These are phyloP conservation scores for Cairina moschata DNA, from an alignment of 2,113 vertebrate genomes.

Conservation along the genomic window DNA sequence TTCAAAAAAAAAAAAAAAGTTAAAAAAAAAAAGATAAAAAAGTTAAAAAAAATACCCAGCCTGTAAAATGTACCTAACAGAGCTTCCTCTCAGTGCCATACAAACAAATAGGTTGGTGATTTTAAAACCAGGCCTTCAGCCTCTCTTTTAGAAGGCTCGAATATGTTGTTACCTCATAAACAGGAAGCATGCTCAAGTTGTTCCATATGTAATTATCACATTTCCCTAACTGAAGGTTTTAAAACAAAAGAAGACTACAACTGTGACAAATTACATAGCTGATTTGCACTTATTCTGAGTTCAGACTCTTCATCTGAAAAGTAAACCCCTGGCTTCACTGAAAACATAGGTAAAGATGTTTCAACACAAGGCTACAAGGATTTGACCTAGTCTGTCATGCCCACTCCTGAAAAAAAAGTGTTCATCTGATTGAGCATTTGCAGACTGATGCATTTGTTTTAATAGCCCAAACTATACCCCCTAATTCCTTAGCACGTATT, in stretches of 20 bases:
- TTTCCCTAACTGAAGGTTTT: not conserved
- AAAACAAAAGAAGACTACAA: not conserved
- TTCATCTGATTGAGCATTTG: not conserved
- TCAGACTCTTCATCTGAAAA: not conserved
- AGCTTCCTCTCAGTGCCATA: not conserved
- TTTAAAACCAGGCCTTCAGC: not conserved
- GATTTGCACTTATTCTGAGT: not conserved
- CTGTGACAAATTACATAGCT: not conserved
- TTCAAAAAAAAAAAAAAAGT: not conserved
- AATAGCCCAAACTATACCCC: not conserved
- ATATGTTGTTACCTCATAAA: fast-evolving
- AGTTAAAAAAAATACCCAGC: not conserved
- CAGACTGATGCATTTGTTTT: not conserved
- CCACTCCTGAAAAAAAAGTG: not conserved
- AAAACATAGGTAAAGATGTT: not conserved
- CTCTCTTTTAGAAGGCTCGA: not conserved
- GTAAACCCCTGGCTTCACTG: not conserved
- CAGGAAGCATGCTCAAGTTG: not conserved
- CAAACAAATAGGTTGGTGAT: not conserved
- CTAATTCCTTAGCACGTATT: not conserved
- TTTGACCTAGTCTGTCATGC: not conserved
- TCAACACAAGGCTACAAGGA: not conserved
- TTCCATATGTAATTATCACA: not conserved
- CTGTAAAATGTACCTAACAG: not conserved
- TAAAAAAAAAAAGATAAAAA: too few species aligned